phyloP scores from a whole-genome alignment of 64 coral and sea anemone genomes.

The Montipora foliosa region DNA sequence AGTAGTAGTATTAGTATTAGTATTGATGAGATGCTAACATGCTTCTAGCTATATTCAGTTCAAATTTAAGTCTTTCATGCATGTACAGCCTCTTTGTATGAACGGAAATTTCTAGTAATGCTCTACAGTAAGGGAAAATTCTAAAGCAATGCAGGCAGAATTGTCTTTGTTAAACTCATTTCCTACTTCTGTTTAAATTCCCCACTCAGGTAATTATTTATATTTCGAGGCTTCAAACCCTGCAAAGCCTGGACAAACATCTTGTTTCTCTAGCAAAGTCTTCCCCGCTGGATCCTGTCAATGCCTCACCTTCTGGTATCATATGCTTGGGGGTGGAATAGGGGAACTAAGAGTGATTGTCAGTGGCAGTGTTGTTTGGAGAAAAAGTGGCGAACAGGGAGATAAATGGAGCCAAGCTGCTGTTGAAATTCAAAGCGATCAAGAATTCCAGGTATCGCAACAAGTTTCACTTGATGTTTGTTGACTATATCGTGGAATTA shows the following conservation, averaged over 20 bases:
- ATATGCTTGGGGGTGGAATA: conserved; percentile 25
- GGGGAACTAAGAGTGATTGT: neutral
- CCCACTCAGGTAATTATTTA: conserved; percentile 30
- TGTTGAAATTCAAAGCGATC: neutral
- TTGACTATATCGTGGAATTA: too few relatives aligned
- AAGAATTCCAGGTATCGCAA: neutral
- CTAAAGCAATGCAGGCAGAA: too few relatives aligned
- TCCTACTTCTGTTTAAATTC: neutral
- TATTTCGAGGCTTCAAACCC: conserved; percentile 44
- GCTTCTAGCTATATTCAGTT: too few relatives aligned
- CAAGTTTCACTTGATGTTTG: too few relatives aligned
- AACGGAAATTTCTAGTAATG: neutral
- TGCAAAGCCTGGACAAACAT: neutral
- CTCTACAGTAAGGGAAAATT: neutral
- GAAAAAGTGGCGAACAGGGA: conserved; percentile 36
- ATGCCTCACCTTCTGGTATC: conserved; percentile 23
- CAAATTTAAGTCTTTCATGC: too few relatives aligned
- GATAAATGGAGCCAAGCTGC: conserved; percentile 2
- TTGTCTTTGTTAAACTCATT: too few relatives aligned
- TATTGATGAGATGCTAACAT: too few relatives aligned
- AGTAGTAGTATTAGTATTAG: too few relatives aligned
- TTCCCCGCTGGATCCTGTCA: neutral
- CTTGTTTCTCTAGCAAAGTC: conserved; percentile 3
- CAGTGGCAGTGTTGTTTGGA: neutral
- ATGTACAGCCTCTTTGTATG: too few relatives aligned